Percentiles rank a stretch among this genome's conserved stretches.
Evolutionary conservation across 2,797 vertebrate species (phyloP).

Genomic region (Spea hammondii): DNA sequence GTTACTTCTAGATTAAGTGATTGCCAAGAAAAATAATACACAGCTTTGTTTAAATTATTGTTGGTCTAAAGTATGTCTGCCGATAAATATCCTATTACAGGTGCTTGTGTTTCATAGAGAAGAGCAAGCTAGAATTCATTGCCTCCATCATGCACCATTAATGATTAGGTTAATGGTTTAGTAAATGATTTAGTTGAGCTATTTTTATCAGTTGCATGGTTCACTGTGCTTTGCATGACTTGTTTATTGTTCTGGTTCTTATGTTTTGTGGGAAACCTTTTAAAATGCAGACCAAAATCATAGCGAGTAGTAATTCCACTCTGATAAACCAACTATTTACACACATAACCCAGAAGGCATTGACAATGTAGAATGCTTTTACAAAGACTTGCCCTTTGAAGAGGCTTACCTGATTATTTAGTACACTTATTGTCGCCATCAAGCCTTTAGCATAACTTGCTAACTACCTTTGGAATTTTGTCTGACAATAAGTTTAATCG

Average conservation of each 20-base stretch:
- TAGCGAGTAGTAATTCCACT: background rate
- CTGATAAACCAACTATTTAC: no score
- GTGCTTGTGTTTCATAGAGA: background rate
- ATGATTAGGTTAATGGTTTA: background rate
- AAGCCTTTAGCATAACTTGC: no score
- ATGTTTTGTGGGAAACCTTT: background rate
- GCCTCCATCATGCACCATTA: background rate
- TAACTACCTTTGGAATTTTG: no score
- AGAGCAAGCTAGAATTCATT: background rate
- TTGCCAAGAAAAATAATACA: background rate
- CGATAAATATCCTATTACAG: background rate
- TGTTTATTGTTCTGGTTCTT: background rate
- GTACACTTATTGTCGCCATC: no score
- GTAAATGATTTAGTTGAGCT: slow-evolving; percentile 7
- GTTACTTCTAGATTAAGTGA: no score
- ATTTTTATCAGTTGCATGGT: slow-evolving; percentile 1
- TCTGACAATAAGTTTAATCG: no score
- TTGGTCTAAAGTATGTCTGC: background rate
- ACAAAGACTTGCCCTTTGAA: no score
- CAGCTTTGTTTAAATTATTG: background rate
- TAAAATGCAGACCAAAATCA: background rate
- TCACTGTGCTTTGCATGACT: background rate
- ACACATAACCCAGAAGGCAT: no score
- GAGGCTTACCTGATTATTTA: no score
- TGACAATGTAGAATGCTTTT: no score